Conservation (phyloP, 2,797 vertebrate genomes). For the Vireo griseus region DNA sequence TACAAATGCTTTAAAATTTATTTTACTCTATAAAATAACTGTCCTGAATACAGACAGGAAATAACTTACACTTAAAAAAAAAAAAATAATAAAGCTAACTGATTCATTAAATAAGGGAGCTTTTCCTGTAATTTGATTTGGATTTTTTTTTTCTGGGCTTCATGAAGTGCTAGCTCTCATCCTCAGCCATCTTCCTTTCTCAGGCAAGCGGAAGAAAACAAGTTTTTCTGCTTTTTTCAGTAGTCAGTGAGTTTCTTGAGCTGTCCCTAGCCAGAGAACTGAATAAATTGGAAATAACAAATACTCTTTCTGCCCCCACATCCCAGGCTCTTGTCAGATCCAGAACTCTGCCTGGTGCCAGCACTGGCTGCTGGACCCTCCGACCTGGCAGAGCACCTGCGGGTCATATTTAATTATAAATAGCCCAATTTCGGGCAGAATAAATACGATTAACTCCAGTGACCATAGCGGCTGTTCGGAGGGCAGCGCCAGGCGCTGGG, state of each 20-base stretch:
- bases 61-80: background rate
- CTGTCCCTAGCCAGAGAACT: background rate
- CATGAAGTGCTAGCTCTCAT: background rate
- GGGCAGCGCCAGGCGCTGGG: background rate
- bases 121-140: background rate
- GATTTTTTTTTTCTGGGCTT: background rate
- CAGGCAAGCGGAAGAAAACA: background rate
- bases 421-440: background rate
- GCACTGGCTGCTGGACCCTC: background rate
- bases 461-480: fast-evolving
- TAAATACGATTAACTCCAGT: background rate
- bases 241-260: background rate
- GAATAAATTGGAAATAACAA: background rate
- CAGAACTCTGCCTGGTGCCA: background rate
- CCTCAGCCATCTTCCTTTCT: background rate
- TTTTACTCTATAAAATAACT: background rate
- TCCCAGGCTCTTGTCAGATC: background rate
- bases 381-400: background rate
- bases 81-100: background rate
- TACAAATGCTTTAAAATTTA: background rate
- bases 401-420: background rate
- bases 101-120: background rate
- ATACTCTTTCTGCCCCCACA: background rate
- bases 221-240: background rate
- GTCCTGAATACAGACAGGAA: background rate